Base-by-base conservation (phyloP, 2,113 vertebrate species). In the Columba livia region DNA sequence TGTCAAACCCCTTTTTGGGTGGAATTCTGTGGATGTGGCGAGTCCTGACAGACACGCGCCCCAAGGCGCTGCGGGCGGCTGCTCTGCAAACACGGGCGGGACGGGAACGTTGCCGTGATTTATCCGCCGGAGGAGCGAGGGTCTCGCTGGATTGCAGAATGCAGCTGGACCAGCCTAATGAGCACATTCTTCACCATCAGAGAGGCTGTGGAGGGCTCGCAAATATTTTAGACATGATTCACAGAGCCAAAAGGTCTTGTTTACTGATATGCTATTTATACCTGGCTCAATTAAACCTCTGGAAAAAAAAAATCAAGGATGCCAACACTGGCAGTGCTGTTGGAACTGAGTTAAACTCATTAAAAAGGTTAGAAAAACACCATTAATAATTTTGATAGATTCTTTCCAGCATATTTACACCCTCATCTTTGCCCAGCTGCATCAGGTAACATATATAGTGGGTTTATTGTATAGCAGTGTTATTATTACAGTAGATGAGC, bases 261-360 rank as follows among this genome's bases (percentile, higher is more conserved):
- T 97, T 97, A 95, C 94, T 95, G 96, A 95, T 96, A 93, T 9
- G 79, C 96, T 97, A 96, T 97, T 97, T 97, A 97, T 97, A 97
- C 94, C 91, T 88, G 86, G 56, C 79, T 88, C 93, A 95, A 95
- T 94, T 96, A 97, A 97, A 95, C 72, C 94, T 72, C 86, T 90
- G 38, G 57, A 87, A 83, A 84, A 88, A 85, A 74, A 73, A 84
- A 26, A 42, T 32, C 67, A 34, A 69, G 69, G 86, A 83, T 91
- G 94, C 93, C 90, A 95, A 79, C 42, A 8, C 50, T 85, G 91
- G 93, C 85, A 65, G 53, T 19, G 83, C 83, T 80, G 87, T 82
- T 94, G 83, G 90, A 89, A 95, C 94, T 50, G 79, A 85, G 89
- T 40, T 40, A 40, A 40, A 40, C 94, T 93, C 85, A 9, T 94